Conservation (phyloP, 2,113 vertebrate genomes). For the Chascanopsetta lugubris region DNA sequence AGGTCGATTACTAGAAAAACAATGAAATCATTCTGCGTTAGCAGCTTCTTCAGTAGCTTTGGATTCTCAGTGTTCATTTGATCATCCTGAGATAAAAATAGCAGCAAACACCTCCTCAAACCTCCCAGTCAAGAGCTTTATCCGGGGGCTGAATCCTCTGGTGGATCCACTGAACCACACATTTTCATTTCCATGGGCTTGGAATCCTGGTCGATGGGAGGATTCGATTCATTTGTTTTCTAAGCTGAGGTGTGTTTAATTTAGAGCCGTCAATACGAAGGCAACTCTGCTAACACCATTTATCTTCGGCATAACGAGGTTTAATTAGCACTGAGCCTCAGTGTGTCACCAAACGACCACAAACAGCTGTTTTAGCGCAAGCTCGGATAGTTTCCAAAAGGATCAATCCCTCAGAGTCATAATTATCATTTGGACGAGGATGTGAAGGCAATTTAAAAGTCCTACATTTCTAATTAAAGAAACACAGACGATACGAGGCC, state of each 20-base stretch:
- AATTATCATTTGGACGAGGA: conserved; percentile 8
- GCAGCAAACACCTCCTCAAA: neutral
- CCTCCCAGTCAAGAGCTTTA: neutral
- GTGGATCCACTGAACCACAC: neutral
- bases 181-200: neutral
- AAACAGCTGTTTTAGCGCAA: neutral
- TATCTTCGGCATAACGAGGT: neutral
- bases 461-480: neutral
- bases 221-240: neutral
- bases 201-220: too few species aligned
- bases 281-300: neutral
- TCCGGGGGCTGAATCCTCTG: neutral
- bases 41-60: neutral
- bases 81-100: conserved; percentile 19
- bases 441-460: neutral
- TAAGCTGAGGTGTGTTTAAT: neutral
- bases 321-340: conserved; percentile 9
- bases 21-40: neutral
- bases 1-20: neutral
- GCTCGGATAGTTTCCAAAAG: neutral
- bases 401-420: neutral
- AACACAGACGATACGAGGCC: neutral
- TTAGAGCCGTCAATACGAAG: neutral
- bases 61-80: conserved; percentile 12
- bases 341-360: neutral